Evolutionary conservation across 2,113 vertebrate species (phyloP).

Genomic region (Canis aureus): DNA sequence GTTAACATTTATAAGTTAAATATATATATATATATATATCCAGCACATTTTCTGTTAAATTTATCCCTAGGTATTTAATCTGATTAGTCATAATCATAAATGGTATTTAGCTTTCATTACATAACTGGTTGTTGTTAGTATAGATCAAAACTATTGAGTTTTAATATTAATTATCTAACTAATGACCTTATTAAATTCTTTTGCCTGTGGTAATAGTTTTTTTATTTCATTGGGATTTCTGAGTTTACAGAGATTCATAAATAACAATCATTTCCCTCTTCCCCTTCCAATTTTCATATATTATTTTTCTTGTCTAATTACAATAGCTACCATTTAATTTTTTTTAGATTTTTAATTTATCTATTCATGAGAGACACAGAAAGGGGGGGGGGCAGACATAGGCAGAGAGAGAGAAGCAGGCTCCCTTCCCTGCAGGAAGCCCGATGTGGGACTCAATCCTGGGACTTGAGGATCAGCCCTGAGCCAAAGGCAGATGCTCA

Average conservation of each 20-base stretch:
- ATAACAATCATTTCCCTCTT: background rate
- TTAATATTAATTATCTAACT: slow-evolving; percentile 41
- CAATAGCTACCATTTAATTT: background rate
- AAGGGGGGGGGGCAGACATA: too few relatives aligned
- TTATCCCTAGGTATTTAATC: slow-evolving; percentile 62
- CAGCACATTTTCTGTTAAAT: background rate
- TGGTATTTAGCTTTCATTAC: background rate
- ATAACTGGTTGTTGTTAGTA: background rate
- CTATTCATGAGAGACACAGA: too few relatives aligned
- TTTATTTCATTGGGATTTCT: slow-evolving; percentile 47
- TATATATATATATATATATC: background rate
- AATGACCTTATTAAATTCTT: slow-evolving; percentile 37
- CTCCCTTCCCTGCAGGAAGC: too few relatives aligned
- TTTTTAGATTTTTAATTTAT: too few relatives aligned
- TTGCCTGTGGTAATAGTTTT: background rate
- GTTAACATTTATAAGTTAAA: slow-evolving; percentile 12
- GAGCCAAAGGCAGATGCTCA: too few relatives aligned
- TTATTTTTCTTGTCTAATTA: slow-evolving; percentile 64
- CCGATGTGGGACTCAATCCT: too few relatives aligned
- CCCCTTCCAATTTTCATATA: background rate
- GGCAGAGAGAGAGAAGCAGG: too few relatives aligned
- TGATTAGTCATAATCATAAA: background rate
- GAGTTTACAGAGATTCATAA: slow-evolving; percentile 18
- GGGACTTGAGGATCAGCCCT: too few relatives aligned
- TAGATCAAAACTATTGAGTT: slow-evolving; percentile 35